Percentiles rank a stretch among this genome's conserved stretches.
These are phyloP conservation scores for Phrynosoma platyrhinos DNA, from an alignment of 2,113 vertebrate species.

Conservation along the genomic window DNA sequence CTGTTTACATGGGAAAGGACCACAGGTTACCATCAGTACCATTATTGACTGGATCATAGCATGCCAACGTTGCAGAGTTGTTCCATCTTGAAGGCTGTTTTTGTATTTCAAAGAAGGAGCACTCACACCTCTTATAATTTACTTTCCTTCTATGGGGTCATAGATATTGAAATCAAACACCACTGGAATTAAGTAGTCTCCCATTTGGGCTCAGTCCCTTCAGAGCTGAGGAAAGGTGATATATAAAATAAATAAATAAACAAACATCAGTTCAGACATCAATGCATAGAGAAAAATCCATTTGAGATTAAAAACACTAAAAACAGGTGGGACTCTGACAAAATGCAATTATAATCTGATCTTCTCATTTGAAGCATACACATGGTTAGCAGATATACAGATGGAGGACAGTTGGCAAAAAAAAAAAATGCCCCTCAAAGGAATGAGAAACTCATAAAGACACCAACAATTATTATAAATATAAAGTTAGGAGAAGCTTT, in stretches of 20 bases:
- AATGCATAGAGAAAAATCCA: neutral
- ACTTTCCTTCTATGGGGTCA: neutral
- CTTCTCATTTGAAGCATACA: too few species aligned
- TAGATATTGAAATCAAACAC: neutral
- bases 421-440: too few species aligned
- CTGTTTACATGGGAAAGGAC: too few species aligned
- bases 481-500: neutral
- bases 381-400: too few species aligned
- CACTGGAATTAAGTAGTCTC: neutral
- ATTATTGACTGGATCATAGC: too few species aligned
- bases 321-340: neutral
- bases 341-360: neutral
- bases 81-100: too few species aligned
- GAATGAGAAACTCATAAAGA: too few species aligned
- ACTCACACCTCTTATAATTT: neutral
- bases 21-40: too few species aligned
- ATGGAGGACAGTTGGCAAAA: too few species aligned
- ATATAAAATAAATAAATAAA: too few species aligned
- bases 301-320: neutral
- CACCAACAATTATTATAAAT: neutral
- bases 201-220: neutral
- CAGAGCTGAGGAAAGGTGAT: neutral
- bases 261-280: neutral
- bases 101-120: neutral
- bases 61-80: too few species aligned